A percentile compares a stretch with the other conserved stretches of the same genome.
phyloP scores from a whole-genome alignment of 92 coral and sea anemone genomes.

The Epizoanthus illoricatus region DNA sequence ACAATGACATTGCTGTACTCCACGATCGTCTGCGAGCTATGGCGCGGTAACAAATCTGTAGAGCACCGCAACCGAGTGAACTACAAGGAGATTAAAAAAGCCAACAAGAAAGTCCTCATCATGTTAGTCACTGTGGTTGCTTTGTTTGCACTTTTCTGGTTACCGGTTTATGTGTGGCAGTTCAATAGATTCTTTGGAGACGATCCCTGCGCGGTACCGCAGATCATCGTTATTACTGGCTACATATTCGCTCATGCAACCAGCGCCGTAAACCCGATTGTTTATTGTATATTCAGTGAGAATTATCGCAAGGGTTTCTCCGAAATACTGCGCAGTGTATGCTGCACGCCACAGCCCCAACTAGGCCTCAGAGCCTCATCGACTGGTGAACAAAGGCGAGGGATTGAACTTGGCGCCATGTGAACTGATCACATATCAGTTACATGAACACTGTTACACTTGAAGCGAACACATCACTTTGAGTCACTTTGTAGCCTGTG shows the following conservation, averaged over 20 bases:
- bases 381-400: constrained; percentile 13
- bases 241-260: constrained; percentile 26
- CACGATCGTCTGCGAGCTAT: constrained; percentile 8
- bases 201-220: constrained; percentile 1
- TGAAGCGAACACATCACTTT: too few relatives aligned
- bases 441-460: too few relatives aligned
- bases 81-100: constrained; percentile 13
- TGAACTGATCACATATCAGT: neutral
- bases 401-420: constrained; percentile 15
- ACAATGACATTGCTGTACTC: constrained; percentile 16
- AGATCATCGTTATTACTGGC: neutral
- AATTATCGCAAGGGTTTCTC: constrained; percentile 22
- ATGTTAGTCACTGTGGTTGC: constrained; percentile 32
- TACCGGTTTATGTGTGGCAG: constrained; percentile 19
- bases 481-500: too few relatives aligned
- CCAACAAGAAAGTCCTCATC: constrained; percentile 34
- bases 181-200: constrained; percentile 8
- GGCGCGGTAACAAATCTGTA: constrained; percentile 20
- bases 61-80: constrained; percentile 25
- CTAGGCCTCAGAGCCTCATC: neutral
- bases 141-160: constrained; percentile 26
- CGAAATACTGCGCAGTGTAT: constrained; percentile 1
- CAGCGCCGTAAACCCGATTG: constrained; percentile 18
- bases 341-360: neutral
- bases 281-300: constrained; percentile 34